Percentiles rank a stretch among this genome's conserved stretches.
Conservation (phyloP, 2,888 invertebrate species). For the Formica aserva region DNA sequence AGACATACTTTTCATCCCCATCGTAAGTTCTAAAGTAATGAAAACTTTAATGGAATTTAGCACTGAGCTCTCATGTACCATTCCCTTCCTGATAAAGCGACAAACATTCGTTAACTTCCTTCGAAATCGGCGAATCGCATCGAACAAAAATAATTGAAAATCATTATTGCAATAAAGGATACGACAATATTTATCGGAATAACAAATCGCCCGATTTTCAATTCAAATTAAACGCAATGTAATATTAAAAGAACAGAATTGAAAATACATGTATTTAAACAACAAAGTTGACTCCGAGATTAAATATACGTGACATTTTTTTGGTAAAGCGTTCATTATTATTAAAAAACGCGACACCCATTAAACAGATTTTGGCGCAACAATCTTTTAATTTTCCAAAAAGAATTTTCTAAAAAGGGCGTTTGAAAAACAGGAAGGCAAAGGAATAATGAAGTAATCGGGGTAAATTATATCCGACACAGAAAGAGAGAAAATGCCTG, state of each 20-base stretch:
- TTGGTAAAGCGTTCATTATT: background rate
- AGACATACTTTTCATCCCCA: constrained; percentile 35
- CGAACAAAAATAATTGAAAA: constrained; percentile 34
- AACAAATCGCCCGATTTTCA: background rate
- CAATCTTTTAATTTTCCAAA: background rate
- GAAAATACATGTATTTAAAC: background rate
- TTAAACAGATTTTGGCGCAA: background rate
- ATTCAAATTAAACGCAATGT: background rate
- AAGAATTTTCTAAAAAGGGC: background rate
- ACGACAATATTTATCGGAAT: background rate
- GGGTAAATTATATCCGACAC: constrained; percentile 23
- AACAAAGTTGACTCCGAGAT: background rate
- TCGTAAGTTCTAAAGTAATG: constrained; percentile 47
- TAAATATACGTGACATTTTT: background rate
- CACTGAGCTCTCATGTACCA: background rate
- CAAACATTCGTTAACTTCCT: constrained; percentile 12
- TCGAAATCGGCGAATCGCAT: background rate
- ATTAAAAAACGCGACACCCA: background rate
- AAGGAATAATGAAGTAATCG: background rate
- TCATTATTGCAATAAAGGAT: background rate
- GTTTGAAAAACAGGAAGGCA: background rate
- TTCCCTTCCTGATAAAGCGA: constrained; percentile 21
- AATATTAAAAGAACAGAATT: background rate
- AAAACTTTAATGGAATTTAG: constrained; percentile 53
- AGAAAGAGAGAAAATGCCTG: background rate